Evolutionary conservation across 2,888 invertebrate species (phyloP).

Genomic region (Synanthedon tipuliformis): DNA sequence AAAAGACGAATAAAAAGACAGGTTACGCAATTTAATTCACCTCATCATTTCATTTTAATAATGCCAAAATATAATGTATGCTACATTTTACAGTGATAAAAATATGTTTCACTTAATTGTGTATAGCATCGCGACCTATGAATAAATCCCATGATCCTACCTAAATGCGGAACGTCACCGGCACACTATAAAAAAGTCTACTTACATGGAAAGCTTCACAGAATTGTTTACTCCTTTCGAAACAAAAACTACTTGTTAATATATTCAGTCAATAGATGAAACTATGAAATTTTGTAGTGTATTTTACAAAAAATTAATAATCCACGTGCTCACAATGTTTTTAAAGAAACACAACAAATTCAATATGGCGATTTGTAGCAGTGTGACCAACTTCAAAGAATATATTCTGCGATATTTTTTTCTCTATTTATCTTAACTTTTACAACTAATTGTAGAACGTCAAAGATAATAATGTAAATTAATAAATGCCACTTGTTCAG

Average conservation of each 20-base stretch:
- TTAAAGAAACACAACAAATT: conserved; percentile 68
- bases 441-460: no score
- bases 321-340: conserved; percentile 81
- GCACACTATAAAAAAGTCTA: conserved; percentile 25
- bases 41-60: conserved; percentile 14
- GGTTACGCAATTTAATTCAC: conserved; percentile 63
- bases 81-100: no score
- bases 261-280: conserved; percentile 33
- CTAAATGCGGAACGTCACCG: conserved; percentile 46
- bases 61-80: no score
- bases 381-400: no score
- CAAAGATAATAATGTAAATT: no score
- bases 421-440: no score
- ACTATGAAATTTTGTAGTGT: conserved; percentile 59
- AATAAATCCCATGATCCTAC: conserved; percentile 27
- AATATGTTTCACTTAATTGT: conserved; percentile 13
- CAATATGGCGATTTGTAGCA: conserved; percentile 71
- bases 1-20: conserved; percentile 58
- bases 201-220: conserved; percentile 48
- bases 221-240: conserved; percentile 23
- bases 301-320: conserved; percentile 40
- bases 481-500: no score
- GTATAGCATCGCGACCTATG: conserved; percentile 14
- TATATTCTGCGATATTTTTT: no score
- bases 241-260: conserved; percentile 27